Evolutionary conservation across 2,888 invertebrate genomes (phyloP).

Genomic region (Cyaniris semiargus): DNA sequence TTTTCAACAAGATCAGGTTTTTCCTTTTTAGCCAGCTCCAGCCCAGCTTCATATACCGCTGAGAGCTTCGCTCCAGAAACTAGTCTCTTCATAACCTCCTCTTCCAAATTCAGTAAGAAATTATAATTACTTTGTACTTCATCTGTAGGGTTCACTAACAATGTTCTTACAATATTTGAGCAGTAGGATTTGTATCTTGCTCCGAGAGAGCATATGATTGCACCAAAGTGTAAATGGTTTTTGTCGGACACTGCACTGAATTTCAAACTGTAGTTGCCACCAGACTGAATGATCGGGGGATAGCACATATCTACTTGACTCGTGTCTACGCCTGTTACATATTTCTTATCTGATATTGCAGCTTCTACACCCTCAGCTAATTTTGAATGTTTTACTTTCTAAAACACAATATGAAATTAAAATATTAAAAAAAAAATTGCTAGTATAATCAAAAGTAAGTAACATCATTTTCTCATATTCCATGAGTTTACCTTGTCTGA

Average conservation of each 20-base stretch:
- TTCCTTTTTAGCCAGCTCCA: slow-evolving; percentile 91
- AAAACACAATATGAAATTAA: slow-evolving; percentile 45
- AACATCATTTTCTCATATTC: neutral
- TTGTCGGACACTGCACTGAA: slow-evolving; percentile 98
- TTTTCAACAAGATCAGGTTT: slow-evolving; percentile 92
- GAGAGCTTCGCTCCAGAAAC: slow-evolving; percentile 91
- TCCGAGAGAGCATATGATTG: slow-evolving; percentile 96
- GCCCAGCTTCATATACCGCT: slow-evolving; percentile 91
- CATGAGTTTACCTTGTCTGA: slow-evolving; percentile 87
- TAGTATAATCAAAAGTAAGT: neutral
- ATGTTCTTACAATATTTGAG: slow-evolving; percentile 97
- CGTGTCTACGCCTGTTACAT: slow-evolving; percentile 93
- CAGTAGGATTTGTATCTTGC: slow-evolving; percentile 98
- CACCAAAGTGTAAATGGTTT: slow-evolving; percentile 95
- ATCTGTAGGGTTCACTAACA: slow-evolving; percentile 95
- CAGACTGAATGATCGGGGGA: slow-evolving; percentile 99
- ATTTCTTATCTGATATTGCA: slow-evolving; percentile 97
- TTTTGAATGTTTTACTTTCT: slow-evolving; percentile 98
- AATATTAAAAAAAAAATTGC: neutral
- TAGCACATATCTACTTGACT: slow-evolving; percentile 98
- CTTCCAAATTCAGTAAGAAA: slow-evolving; percentile 92
- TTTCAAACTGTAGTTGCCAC: slow-evolving; percentile 98
- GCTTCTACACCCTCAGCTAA: slow-evolving; percentile 96
- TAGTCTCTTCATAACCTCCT: slow-evolving; percentile 92
- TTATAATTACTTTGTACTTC: slow-evolving; percentile 93